phyloP scores from a whole-genome alignment of 2,797 vertebrate species.

The Staurois parvus region DNA sequence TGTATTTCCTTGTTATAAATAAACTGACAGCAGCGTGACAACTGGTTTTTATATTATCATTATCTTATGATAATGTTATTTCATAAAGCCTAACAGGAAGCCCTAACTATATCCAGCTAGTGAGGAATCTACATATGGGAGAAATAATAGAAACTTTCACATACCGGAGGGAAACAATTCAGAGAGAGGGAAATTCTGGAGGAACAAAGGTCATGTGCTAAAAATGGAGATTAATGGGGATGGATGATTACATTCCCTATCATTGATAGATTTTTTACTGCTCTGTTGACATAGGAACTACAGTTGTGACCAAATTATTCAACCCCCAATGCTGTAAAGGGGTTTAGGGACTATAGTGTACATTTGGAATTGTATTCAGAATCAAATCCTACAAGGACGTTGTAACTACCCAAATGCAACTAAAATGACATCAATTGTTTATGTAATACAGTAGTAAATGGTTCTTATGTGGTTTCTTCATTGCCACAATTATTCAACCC shows the following conservation, averaged over 20 bases:
- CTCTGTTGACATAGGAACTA: background rate
- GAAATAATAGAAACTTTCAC: slow-evolving; percentile 1
- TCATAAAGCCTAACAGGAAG: slow-evolving; percentile 25
- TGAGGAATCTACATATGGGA: background rate
- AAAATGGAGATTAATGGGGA: background rate
- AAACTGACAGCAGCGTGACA: slow-evolving; percentile 23
- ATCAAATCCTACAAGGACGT: no score
- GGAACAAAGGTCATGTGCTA: slow-evolving; percentile 10
- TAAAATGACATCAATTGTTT: no score
- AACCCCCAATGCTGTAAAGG: no score
- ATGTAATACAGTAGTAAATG: no score
- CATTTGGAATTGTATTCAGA: no score
- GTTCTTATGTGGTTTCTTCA: no score
- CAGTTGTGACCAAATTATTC: no score
- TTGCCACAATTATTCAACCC: no score
- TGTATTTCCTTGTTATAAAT: slow-evolving; percentile 76
- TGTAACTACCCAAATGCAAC: no score
- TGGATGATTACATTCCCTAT: background rate
- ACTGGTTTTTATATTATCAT: slow-evolving; percentile 26
- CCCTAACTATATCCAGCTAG: background rate
- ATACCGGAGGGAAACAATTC: slow-evolving; percentile 14
- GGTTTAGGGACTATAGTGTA: no score
- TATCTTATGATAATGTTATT: slow-evolving; percentile 20
- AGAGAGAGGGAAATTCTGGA: background rate
- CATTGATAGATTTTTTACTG: background rate